phyloP scores from a whole-genome alignment of 2,797 vertebrate genomes.

The Lycodopsis pacificus region DNA sequence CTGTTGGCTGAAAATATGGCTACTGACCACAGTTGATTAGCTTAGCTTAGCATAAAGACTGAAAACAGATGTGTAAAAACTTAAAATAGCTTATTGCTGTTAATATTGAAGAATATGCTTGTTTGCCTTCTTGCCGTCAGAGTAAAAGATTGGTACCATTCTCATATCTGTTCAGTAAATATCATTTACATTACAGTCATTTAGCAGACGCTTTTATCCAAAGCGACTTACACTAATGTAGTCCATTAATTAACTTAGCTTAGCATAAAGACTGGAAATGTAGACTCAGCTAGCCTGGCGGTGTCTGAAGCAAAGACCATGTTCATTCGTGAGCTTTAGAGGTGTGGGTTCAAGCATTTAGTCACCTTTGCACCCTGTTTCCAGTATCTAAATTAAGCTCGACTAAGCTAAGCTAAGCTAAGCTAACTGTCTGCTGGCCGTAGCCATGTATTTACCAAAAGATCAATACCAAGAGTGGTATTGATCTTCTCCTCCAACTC shows the following conservation, averaged over 20 bases:
- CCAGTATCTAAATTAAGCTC: not conserved
- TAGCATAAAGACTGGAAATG: not conserved
- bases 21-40: not conserved
- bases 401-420: not conserved
- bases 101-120: not conserved
- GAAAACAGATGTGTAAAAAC: not conserved
- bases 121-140: not conserved
- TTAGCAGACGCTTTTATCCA: no score
- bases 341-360: not conserved
- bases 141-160: not conserved
- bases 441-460: conserved; percentile 1
- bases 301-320: not conserved
- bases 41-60: conserved; percentile 4
- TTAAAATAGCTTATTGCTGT: no score
- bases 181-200: no score
- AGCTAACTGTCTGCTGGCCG: not conserved
- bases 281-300: not conserved
- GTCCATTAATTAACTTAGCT: conserved; percentile 13
- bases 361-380: not conserved
- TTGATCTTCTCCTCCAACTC: not conserved
- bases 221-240: no score
- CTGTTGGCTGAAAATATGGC: not conserved
- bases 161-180: not conserved
- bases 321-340: not conserved
- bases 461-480: not conserved